These are phyloP conservation scores for Helobdella robusta DNA, from an alignment of 2,888 invertebrate genomes.

Conservation along the genomic window DNA sequence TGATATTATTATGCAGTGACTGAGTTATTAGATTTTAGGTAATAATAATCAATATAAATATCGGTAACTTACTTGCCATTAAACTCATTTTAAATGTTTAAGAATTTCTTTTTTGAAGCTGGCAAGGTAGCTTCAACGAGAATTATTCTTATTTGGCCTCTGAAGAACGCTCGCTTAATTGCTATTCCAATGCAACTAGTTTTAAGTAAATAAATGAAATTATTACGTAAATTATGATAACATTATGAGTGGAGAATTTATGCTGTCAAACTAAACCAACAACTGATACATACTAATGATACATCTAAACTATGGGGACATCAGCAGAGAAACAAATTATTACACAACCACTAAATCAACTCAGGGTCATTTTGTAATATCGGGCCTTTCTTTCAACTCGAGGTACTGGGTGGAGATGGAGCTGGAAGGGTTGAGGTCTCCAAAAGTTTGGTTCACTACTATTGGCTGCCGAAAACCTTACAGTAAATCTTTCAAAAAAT, in stretches of 20 bases:
- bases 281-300: neutral
- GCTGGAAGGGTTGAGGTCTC: slow-evolving; percentile 16
- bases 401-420: slow-evolving; percentile 27
- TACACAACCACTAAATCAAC: neutral
- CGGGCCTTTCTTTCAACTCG: slow-evolving; percentile 24
- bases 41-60: too few species aligned
- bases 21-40: too few species aligned
- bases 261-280: neutral
- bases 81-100: too few species aligned
- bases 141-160: too few species aligned
- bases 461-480: slow-evolving; percentile 2
- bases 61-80: too few species aligned
- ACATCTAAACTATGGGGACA: neutral
- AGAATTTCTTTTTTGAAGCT: too few species aligned
- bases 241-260: neutral
- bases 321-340: neutral
- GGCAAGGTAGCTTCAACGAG: too few species aligned
- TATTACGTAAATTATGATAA: too few species aligned
- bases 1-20: too few species aligned
- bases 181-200: too few species aligned
- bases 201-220: too few species aligned
- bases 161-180: too few species aligned
- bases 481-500: slow-evolving; percentile 20
- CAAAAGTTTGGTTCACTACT: slow-evolving; percentile 24
- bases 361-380: slow-evolving; percentile 14